Base-by-base conservation (phyloP, 2,888 invertebrate species). In the Stratiomys singularior region DNA sequence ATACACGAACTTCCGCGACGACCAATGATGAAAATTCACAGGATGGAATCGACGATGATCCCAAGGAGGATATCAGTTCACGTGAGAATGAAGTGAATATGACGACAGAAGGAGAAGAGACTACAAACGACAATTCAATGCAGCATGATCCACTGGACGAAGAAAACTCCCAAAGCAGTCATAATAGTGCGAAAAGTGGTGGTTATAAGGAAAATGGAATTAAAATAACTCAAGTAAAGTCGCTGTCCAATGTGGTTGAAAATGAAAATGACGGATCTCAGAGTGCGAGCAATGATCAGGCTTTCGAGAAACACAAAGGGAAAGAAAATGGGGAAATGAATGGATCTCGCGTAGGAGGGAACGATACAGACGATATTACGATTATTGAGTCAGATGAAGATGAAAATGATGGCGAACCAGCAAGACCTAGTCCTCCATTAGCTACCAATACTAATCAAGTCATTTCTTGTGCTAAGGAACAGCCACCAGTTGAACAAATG, bases 1-100 rank as follows among this genome's bases (percentile, higher is more conserved):
- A 83, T 72, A 80, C 64, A n/a, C 27, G 64, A 64, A 64, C 64
- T 7, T 13, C 46, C 23, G 25, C 69, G 3, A 69, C 69, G 11
- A 82, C 82, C 46, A 84, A 82, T 77, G 82, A 82, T 52, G 83
- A 85, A 44, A 74, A 74, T 15, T 74, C 74, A 21, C 74, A 30
- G 23, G 84, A 84, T 76, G 83, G 82, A 25, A 82, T 82, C 44
- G 81, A 83, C 76, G 81, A 83, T 77, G 84, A 83, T 72, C 81
- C 46, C 1, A 66, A 76, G 18, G 64, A 64, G n/a, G 76, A 76
- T n/a, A 18, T 47, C 18, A 66, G 37, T 18, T 64, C 64, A 0
- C 76, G 23, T 25, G 76, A 74, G 5, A 74, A 74, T 60, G 23
- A 44, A 18, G 60, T 18, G 15, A 30, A 23, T 13, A 30, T 28